Base-by-base conservation (phyloP, 92 coral and sea anemone genomes). In the Phenganax stokvisi region DNA sequence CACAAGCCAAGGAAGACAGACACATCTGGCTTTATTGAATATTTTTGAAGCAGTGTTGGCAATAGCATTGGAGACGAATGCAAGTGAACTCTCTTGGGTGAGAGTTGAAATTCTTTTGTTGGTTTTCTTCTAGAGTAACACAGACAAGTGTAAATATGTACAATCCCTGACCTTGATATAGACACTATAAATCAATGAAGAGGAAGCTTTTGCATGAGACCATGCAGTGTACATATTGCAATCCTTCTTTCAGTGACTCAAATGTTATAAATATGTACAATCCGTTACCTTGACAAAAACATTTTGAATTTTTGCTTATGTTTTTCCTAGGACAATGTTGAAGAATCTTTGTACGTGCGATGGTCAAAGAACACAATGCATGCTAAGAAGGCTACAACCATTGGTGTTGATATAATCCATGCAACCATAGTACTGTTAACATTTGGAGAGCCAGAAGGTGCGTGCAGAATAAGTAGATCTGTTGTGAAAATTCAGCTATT, bases 331-430 rank as follows among this genome's bases (percentile, higher is more conserved):
- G 89, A 86, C 65, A 89, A 90, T 56, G 87, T 80, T 58, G 91
- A 90, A 57, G 98, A 94, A 17, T 92, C 92, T 86, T 58, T 94
- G 79, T 94, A 90, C 84, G 91, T 92, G 28, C 98, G 92, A 83
- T 94, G 98, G 98, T 94, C 97, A 9, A 89, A 89, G 56, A 93
- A 90, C 85, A 92, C 98, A 16, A 90, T 87, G 71, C 89, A 87
- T 67, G 84, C 91, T 55, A 97, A 96, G 29, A 87, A 92, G 79
- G 98, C 98, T 6, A 94, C 97, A 62, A 90, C 98, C 9, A 69
- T 94, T 62, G 96, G 92, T 63, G 92, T 90, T 57, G 65, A 90
- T 12, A 87, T 94, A 60, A 94, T 94, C 9, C 98, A 94, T 56
- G 98, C 98, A 27, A 82, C 90, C 83, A 90, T 94, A 69, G 90